Base-by-base conservation (phyloP, 2,113 vertebrate genomes). In the Telmatochromis brichardi region DNA sequence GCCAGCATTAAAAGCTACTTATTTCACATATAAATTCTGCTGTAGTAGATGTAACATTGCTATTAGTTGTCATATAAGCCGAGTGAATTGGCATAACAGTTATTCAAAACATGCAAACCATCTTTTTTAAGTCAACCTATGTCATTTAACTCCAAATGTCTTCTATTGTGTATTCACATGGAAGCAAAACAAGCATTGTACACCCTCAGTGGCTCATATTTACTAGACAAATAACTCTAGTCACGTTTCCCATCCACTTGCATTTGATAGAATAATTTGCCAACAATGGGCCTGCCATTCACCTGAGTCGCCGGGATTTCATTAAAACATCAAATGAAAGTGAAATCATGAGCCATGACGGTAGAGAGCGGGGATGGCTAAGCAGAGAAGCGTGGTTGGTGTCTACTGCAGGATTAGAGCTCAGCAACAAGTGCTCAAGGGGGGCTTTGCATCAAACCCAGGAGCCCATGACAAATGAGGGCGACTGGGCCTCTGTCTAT, bases 301-400 rank as follows among this genome's bases (percentile, higher is more conserved):
- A 94, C 91, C 82, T 23, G 91, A 92, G 92, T 90, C 91, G 90
- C 83, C 54, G 87, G 93, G 92, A 93, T 96, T 97, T 95, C 95
- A 96, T 96, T 96, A 95, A 96, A 96, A 95, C 96, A 95, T 96
- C 93, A 95, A 95, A 94, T 96, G 96, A 95, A 95, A 96, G 94
- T 94, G 92, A 96, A 96, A 95, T 95, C 94, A 95, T 93, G 91
- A 95, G 93, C 92, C 95, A 93, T 96, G 93, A 95, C 95, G 88
- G 84, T 55, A 84, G 91, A 92, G 92, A 95, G 93, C 65, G 88
- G 92, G 93, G 92, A 95, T 90, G 93, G 92, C 91, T 93, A 93
- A 94, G 92, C 92, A 94, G 90, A 95, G 93, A 85, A 93, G 93
- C 88, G 91, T 90, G 90, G 90, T 88, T 91, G 83, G 95, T 96